Evolutionary conservation across 2,113 vertebrate genomes (phyloP), one percentile per base, ranked within the genome.

Genomic region (Poecile atricapillus): DNA sequence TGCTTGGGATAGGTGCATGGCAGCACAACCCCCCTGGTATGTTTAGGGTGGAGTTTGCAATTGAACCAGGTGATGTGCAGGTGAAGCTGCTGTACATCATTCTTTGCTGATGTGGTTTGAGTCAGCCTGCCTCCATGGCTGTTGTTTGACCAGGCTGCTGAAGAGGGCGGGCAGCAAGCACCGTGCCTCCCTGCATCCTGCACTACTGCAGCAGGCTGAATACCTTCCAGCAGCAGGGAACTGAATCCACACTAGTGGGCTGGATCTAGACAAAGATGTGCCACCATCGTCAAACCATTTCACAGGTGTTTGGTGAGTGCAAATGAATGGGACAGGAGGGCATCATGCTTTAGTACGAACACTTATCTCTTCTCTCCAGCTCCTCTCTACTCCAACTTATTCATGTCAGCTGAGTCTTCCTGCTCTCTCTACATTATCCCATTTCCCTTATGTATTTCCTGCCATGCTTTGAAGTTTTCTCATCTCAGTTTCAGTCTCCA

Each of bases 51-150:
- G 19, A 70, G 20, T 20, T 46, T 12, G 13, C 33, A 50, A n/a
- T 1, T 0, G 2, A 75, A 41, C 4, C 39, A 63, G 25, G 55
- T n/a, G 56, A 78, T 0, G 1, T 23, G 25, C 55, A 83, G 47
- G 43, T 17, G 9, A 23, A 58, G 16, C 30, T 68, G 20, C 8
- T 55, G 21, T n/a, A 18, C 35, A 33, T 31, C 43, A 64, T 6
- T 47, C 3, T 37, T 39, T 44, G 65, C 20, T 60, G 35, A 24
- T 31, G n/a, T 7, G 75, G 27, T 23, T 53, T 39, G 59, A 31
- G 22, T 12, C 64, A 73, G 44, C 13, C 31, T 5, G 4, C 25
- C 37, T 33, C 50, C 23, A 17, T 1, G 31, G 28, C 35, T 78
- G 46, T 46, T 43, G 65, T 81, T n/a, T 46, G 64, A 62, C 31